phyloP scores from a whole-genome alignment of 2,888 invertebrate species.

The Cephus runcator region DNA sequence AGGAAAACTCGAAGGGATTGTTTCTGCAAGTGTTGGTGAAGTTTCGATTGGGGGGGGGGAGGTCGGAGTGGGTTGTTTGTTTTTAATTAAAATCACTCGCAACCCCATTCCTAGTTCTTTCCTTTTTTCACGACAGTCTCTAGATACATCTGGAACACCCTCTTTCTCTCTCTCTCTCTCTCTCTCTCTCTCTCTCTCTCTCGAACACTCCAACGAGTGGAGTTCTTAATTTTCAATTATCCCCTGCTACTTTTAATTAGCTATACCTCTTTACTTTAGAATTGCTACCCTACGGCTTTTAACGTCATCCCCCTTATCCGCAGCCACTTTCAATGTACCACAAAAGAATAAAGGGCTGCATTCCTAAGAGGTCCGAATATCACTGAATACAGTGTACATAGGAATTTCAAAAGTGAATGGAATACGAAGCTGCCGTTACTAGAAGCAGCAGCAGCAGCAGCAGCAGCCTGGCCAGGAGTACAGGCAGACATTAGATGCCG shows the following conservation, averaged over 20 bases:
- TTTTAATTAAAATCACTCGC: conserved; percentile 61
- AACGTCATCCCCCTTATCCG: background rate
- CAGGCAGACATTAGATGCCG: background rate
- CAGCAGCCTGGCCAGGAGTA: background rate
- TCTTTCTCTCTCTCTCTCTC: conserved; percentile 30
- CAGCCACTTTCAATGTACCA: background rate
- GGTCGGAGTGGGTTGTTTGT: conserved; percentile 53
- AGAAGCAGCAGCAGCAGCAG: background rate
- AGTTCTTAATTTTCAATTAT: conserved; percentile 62
- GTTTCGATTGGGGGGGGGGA: conserved; percentile 21
- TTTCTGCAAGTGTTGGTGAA: conserved; percentile 34
- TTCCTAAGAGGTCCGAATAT: background rate
- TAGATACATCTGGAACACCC: conserved; percentile 30
- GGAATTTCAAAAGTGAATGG: background rate
- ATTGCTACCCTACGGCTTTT: background rate
- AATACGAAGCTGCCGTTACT: background rate
- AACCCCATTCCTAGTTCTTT: conserved; percentile 15
- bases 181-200: conserved; percentile 17
- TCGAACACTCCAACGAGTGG: conserved; percentile 41
- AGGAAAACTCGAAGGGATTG: conserved; percentile 16
- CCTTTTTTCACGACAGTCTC: background rate
- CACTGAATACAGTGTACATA: background rate
- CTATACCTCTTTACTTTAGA: conserved; percentile 17
- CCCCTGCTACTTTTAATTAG: conserved; percentile 54
- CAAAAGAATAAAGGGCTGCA: background rate